Percentiles rank a stretch among this genome's conserved stretches.
Evolutionary conservation across 2,888 invertebrate species (phyloP).

Genomic region (Caenorhabditis angaria): DNA sequence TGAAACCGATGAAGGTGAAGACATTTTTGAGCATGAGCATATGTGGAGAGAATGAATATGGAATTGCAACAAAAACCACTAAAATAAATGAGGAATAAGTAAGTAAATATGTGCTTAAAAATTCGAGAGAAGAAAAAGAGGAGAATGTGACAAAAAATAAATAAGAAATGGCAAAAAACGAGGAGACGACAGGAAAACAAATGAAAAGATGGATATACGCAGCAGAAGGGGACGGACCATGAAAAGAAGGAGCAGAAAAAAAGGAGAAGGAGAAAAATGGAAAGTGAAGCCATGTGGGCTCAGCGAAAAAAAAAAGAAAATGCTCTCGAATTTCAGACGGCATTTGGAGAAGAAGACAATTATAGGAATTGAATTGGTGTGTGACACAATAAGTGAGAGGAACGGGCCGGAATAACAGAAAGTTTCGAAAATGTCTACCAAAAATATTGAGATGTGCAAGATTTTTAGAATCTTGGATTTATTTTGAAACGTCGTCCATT

Average conservation of each 20-base stretch:
- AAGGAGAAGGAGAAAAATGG: slow-evolving; percentile 7
- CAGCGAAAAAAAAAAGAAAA: neutral
- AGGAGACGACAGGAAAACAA: neutral
- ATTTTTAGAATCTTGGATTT: no score
- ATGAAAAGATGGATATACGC: slow-evolving; percentile 4
- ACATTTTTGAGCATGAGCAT: slow-evolving; percentile 11
- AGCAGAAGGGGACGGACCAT: slow-evolving; percentile 1
- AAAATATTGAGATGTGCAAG: no score
- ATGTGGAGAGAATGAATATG: no score
- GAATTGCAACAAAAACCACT: neutral
- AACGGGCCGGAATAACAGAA: no score
- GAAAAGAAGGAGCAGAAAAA: slow-evolving; percentile 8
- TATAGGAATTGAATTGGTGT: slow-evolving; percentile 1
- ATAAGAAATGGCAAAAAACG: neutral
- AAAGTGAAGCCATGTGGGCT: slow-evolving; percentile 1
- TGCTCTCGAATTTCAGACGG: slow-evolving; percentile 11
- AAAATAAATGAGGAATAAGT: slow-evolving; percentile 5
- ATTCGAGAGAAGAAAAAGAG: slow-evolving; percentile 5
- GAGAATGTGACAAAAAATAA: slow-evolving; percentile 3
- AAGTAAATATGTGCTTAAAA: slow-evolving; percentile 9
- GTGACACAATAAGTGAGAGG: slow-evolving; percentile 5
- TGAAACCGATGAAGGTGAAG: slow-evolving; percentile 25
- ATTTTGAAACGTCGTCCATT: no score
- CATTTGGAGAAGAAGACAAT: neutral
- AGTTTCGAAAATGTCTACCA: no score